Evolutionary conservation across 1,140 invertebrate genomes (phyloP), one percentile per base, ranked within the genome.

Genomic region (Dolichoris vasculosae): DNA sequence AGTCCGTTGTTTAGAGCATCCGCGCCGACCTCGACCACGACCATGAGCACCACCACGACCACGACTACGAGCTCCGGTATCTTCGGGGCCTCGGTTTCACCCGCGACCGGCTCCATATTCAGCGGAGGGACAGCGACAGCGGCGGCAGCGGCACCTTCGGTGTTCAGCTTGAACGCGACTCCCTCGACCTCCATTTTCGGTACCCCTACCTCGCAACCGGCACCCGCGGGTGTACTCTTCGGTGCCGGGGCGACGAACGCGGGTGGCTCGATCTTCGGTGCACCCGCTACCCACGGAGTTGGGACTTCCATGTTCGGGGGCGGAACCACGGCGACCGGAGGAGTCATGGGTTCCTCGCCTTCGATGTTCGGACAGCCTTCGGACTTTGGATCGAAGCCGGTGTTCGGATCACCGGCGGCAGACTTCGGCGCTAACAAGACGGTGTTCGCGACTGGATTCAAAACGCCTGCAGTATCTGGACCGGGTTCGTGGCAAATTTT

Each of bases 381-480:
- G 2, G 73, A 90, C 6, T 93, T 93, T 81, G 91, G 90, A 15
- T n/a, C 88, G 0, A 91, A 92, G 85, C 89, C 92, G 40, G 88
- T 90, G 0, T 92, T 92, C 79, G 91, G 90, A 17, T 87, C 88
- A 0, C 35, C 89, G 15, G 51, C 88, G 40, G 38, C 88, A 0
- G 86, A 79, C 32, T 92, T 92, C 38, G 89, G 90, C 17, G 46
- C 82, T 48, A 86, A 59, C 7, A 89, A 87, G 64, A 51, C 87
- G 0, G 86, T 87, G 2, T 90, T 90, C 67, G 87, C 87, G 38
- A 67, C 73, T 69, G 81, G 86, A 55, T 92, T 92, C 86, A 89
- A 88, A 6, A 35, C 84, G 13, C 51, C 83, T 6, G 17, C 88
- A 13, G 26, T 88, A 13, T 92, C 90, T 86, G 89, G 89, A 35